Conservation (phyloP, 1,140 invertebrate species). For the Atta cephalotes region DNA sequence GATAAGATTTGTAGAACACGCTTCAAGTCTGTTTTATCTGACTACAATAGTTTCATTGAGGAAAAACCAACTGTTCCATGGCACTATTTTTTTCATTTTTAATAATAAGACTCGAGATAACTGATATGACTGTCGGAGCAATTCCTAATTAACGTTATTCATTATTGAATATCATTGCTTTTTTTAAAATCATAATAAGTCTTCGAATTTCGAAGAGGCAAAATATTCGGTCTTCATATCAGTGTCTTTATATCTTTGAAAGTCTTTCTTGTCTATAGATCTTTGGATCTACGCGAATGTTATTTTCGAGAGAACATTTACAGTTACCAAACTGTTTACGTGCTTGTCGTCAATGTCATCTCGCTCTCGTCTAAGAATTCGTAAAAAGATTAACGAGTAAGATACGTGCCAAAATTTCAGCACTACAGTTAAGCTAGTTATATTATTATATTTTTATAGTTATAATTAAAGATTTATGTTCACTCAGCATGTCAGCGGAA, state of each 20-base stretch:
- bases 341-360: not conserved
- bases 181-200: not conserved
- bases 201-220: not conserved
- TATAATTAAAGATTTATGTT: not conserved
- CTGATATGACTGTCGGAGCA: conserved; percentile 16
- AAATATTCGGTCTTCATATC: conserved; percentile 27
- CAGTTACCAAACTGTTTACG: conserved; percentile 6
- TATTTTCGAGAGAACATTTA: conserved; percentile 39
- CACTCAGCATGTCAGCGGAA: not conserved
- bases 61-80: conserved; percentile 19
- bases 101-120: conserved; percentile 34
- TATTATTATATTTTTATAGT: too few relatives aligned
- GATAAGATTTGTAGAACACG: conserved; percentile 3
- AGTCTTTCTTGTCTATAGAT: conserved; percentile 32
- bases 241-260: conserved; percentile 24
- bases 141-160: conserved; percentile 37
- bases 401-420: not conserved
- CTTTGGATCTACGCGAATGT: conserved; percentile 8
- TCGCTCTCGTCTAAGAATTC: not conserved
- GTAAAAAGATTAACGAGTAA: not conserved
- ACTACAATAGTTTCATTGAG: conserved; percentile 26
- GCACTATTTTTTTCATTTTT: conserved; percentile 11
- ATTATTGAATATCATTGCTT: not conserved
- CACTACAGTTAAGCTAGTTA: not conserved
- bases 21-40: not conserved